Conservation (phyloP, 2,113 vertebrate genomes). For the Rhea americana region DNA sequence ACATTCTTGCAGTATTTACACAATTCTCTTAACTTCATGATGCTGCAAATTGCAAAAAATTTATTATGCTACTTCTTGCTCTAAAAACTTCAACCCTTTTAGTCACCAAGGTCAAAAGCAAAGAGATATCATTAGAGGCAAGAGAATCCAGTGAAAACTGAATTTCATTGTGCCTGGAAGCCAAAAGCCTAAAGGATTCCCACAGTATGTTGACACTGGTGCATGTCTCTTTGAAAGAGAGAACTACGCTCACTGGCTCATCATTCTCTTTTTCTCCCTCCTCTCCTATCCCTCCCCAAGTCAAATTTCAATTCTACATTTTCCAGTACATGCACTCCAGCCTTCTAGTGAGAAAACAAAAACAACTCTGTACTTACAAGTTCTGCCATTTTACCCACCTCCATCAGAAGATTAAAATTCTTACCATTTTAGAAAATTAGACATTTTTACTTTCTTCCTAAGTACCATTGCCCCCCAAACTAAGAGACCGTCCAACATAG, state of each 20-base stretch:
- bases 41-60: background rate
- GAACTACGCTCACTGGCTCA: background rate
- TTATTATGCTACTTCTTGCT: background rate
- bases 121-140: background rate
- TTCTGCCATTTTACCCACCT: too few relatives aligned
- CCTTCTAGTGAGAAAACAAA: background rate
- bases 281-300: background rate
- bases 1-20: background rate
- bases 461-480: too few relatives aligned
- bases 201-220: accelerated
- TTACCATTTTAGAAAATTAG: too few relatives aligned
- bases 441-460: too few relatives aligned
- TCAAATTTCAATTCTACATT: background rate
- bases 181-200: background rate
- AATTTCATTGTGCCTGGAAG: background rate
- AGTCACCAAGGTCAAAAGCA: background rate
- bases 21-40: background rate
- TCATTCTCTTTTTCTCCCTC: background rate
- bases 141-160: background rate
- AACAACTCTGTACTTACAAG: background rate
- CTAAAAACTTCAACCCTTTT: background rate
- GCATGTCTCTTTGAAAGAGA: background rate
- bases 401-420: too few relatives aligned
- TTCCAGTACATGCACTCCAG: background rate
- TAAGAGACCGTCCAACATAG: too few relatives aligned